Conservation (phyloP, 1,140 invertebrate genomes). For the Drosophila pruinosa region DNA sequence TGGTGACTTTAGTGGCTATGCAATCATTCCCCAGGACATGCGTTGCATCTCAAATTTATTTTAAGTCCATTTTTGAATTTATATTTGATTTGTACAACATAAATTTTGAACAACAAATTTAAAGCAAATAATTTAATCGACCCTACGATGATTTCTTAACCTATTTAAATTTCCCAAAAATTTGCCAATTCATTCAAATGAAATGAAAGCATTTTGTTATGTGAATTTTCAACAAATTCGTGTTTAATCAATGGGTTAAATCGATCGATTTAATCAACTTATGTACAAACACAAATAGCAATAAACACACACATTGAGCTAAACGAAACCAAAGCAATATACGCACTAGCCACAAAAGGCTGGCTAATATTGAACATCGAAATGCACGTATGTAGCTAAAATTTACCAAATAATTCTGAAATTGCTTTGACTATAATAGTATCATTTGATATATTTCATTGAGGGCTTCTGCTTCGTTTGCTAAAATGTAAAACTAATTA, state of each 20-base stretch:
- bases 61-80: background rate
- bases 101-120: background rate
- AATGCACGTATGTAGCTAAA: background rate
- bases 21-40: too few species aligned
- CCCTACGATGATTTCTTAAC: background rate
- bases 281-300: background rate
- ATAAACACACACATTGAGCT: background rate
- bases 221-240: background rate
- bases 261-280: background rate
- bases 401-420: conserved; percentile 49
- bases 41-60: background rate
- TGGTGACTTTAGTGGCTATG: too few species aligned
- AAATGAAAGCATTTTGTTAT: background rate
- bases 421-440: conserved; percentile 5
- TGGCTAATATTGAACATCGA: background rate
- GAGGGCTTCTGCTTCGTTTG: background rate
- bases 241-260: conserved; percentile 1
- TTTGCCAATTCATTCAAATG: background rate
- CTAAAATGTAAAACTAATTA: background rate
- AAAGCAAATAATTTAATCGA: background rate
- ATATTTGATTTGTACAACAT: background rate
- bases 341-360: background rate
- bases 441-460: background rate
- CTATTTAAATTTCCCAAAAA: background rate
- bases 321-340: background rate